A percentile compares a stretch with the other conserved stretches of the same genome.
These are phyloP conservation scores for Scaeva pyrastri DNA, from an alignment of 2,888 invertebrate species.

Conservation along the genomic window DNA sequence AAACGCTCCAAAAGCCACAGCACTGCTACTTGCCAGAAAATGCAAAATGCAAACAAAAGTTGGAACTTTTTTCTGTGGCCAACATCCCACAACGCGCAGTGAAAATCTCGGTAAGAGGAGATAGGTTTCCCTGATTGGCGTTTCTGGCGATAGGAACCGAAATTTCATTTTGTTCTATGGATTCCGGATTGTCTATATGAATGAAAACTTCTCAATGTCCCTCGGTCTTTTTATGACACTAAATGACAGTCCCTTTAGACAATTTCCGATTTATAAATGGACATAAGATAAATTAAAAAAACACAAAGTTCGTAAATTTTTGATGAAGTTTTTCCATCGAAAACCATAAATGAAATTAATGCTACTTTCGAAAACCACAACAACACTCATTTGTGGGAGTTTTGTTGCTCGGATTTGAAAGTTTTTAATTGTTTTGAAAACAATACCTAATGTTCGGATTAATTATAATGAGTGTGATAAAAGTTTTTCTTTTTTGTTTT, in stretches of 20 bases:
- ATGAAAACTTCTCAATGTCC: not conserved
- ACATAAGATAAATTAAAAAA: too few relatives aligned
- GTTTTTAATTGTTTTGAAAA: slow-evolving; percentile 48
- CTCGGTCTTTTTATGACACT: not conserved
- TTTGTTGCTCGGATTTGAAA: slow-evolving; percentile 16
- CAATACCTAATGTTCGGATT: slow-evolving; percentile 29
- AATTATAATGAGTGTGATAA: slow-evolving; percentile 26
- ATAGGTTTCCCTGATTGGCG: slow-evolving; percentile 79
- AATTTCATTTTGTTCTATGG: slow-evolving; percentile 68
- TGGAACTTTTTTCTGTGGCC: slow-evolving; percentile 78
- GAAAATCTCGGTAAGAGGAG: slow-evolving; percentile 79
- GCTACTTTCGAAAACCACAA: slow-evolving; percentile 19
- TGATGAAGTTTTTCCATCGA: slow-evolving; percentile 42
- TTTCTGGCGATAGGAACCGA: slow-evolving; percentile 70
- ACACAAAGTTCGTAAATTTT: slow-evolving; percentile 31
- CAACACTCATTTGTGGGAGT: slow-evolving; percentile 25
- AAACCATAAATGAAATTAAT: slow-evolving; percentile 19
- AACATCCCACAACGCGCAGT: slow-evolving; percentile 80
- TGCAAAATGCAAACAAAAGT: slow-evolving; percentile 73
- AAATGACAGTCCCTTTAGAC: not conserved
- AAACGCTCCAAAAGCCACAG: slow-evolving; percentile 79
- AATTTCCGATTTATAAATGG: not conserved
- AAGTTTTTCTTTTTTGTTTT: slow-evolving; percentile 25
- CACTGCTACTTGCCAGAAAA: slow-evolving; percentile 77
- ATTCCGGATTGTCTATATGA: too few relatives aligned